Percentiles rank a stretch among this genome's conserved stretches.
Evolutionary conservation across 2,113 vertebrate genomes (phyloP).

Genomic region (Corythoichthys intestinalis): DNA sequence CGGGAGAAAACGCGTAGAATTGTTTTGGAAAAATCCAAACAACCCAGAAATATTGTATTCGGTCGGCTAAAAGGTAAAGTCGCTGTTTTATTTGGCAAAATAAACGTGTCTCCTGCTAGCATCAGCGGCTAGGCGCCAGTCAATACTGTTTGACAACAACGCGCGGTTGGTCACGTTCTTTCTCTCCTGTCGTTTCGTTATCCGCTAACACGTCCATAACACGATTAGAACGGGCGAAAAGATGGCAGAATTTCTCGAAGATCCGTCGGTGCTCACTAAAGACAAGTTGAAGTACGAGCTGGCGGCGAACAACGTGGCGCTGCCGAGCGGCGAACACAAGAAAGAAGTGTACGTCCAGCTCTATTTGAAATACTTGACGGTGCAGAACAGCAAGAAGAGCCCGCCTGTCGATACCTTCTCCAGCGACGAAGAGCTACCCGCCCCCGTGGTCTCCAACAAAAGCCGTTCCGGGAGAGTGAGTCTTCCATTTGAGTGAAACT

Average conservation of each 20-base stretch:
- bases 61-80: constrained; percentile 30
- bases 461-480: constrained; percentile 74
- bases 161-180: constrained; percentile 42
- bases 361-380: constrained; percentile 86
- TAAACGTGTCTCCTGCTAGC: constrained; percentile 33
- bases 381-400: constrained; percentile 76
- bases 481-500: background rate
- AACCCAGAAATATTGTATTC: background rate
- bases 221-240: background rate
- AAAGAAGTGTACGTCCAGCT: constrained; percentile 96
- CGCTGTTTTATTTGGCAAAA: constrained; percentile 22
- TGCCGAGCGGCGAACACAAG: constrained; percentile 88
- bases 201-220: background rate
- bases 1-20: background rate
- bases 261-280: constrained; percentile 90
- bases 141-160: constrained; percentile 64
- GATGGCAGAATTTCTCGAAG: constrained; percentile 89
- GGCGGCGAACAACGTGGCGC: constrained; percentile 85
- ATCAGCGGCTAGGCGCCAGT: constrained; percentile 57
- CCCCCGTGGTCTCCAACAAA: constrained; percentile 73
- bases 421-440: constrained; percentile 86
- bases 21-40: constrained; percentile 37
- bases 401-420: constrained; percentile 80
- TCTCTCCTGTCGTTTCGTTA: constrained; percentile 21
- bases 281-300: constrained; percentile 94